phyloP scores from a whole-genome alignment of 2,797 vertebrate genomes.

The Pogonophryne albipinna region DNA sequence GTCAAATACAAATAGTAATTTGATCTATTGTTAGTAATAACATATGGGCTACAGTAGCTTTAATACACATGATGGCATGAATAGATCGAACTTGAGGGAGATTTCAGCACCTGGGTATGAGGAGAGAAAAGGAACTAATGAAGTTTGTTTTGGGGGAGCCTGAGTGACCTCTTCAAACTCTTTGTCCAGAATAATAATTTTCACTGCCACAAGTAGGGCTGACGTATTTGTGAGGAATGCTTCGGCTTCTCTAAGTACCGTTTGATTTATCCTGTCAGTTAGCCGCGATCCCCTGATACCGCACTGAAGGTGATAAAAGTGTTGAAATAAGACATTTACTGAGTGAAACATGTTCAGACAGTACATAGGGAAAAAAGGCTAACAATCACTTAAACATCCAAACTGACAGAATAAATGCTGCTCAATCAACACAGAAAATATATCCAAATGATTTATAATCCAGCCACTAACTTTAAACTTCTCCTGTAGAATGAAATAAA shows the following conservation, averaged over 20 bases:
- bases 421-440: conserved; percentile 34
- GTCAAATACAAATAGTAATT: background rate
- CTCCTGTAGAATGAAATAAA: conserved; percentile 15
- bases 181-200: conserved; percentile 73
- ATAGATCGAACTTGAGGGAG: conserved; percentile 18
- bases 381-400: conserved; percentile 34
- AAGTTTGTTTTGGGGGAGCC: conserved; percentile 51
- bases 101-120: conserved; percentile 16
- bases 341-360: conserved; percentile 42
- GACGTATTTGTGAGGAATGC: conserved; percentile 73
- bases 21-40: background rate
- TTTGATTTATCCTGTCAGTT: conserved; percentile 67
- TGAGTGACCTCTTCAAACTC: conserved; percentile 59
- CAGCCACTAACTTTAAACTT: conserved; percentile 18
- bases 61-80: conserved; percentile 1
- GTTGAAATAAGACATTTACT: conserved; percentile 39
- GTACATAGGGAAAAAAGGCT: conserved; percentile 35
- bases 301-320: conserved; percentile 38
- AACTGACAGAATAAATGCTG: conserved; percentile 42
- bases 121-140: conserved; percentile 15
- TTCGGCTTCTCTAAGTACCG: conserved; percentile 57
- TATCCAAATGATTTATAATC: conserved; percentile 41
- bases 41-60: background rate
- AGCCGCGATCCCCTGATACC: conserved; percentile 50
- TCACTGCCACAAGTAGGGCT: conserved; percentile 66